These are phyloP conservation scores for Hanleya hanleyi DNA, from an alignment of 2,888 invertebrate species.

Conservation along the genomic window DNA sequence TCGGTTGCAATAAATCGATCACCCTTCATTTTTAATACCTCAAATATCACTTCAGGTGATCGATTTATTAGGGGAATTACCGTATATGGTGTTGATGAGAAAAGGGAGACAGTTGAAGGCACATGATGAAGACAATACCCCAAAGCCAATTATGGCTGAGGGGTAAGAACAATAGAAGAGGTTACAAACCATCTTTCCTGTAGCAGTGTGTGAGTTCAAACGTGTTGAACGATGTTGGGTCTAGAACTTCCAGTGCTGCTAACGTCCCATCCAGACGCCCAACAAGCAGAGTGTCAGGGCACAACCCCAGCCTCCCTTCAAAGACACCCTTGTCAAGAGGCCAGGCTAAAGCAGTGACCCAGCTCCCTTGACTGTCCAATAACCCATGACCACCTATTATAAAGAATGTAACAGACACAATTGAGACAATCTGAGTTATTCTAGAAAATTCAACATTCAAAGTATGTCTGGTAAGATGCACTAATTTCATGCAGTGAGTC, in stretches of 20 bases:
- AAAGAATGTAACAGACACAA: neutral
- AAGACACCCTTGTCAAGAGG: slow-evolving; percentile 71
- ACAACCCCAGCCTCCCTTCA: slow-evolving; percentile 64
- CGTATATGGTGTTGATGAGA: too few species aligned
- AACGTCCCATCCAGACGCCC: slow-evolving; percentile 77
- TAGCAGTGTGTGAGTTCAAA: slow-evolving; percentile 66
- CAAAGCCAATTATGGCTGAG: too few species aligned
- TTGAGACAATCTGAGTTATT: neutral
- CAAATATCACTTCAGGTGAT: too few species aligned
- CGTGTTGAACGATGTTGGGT: slow-evolving; percentile 54
- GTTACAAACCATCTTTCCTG: slow-evolving; percentile 61
- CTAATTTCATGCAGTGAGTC: too few species aligned
- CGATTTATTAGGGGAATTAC: too few species aligned
- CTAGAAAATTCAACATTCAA: neutral
- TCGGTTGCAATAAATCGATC: too few species aligned
- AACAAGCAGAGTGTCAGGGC: slow-evolving; percentile 74
- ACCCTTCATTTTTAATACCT: too few species aligned
- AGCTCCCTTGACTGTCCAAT: slow-evolving; percentile 68
- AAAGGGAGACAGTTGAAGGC: too few species aligned
- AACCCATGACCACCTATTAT: slow-evolving; percentile 75
- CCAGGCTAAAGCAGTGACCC: slow-evolving; percentile 75
- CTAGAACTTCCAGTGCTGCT: slow-evolving; percentile 65
- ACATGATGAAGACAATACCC: too few species aligned
- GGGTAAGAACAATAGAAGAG: too few species aligned
- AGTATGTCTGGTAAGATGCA: too few species aligned